Base-by-base conservation (phyloP, 2,797 vertebrate genomes). In the Falco biarmicus region DNA sequence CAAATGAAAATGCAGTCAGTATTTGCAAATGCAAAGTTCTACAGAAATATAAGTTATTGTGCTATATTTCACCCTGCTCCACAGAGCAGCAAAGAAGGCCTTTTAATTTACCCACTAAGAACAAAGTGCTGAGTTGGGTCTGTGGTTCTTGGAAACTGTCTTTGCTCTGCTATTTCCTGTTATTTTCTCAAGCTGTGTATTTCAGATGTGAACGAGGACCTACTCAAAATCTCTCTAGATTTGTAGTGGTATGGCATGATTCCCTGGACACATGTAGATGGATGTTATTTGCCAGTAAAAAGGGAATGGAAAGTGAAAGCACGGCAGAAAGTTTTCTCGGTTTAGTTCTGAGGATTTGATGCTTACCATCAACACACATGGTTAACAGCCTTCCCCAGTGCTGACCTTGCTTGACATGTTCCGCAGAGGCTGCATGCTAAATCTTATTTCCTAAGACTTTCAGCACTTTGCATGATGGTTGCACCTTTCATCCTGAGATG, bases 151-250 rank as follows among this genome's bases (percentile, higher is more conserved):
- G 81, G 93, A 95, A 94, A 64, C 78, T 1, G 0, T 43, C 74
- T 89, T 91, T 76, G 73, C 70, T 88, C 53, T 73, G 75, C 77
- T 51, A n/a, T 82, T 97, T 95, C 96, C 94, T 93, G 77, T 95
- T 89, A 12, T 60, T 91, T 93, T 76, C 84, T 92, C 60, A 77
- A 57, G 45, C 45, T 77, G 53, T 41, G 28, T 47, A 19, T 68
- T 77, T 85, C 81, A 83, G 70, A 68, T 60, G 59, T 60, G 59
- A 88, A 54, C 0, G 0, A 28, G 76, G 43, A 60, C 59, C 51
- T 68, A n/a, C 75, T 45, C n/a, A 53, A 45, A 74, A 71, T 51
- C 41, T 61, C 69, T 73, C 47, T 15, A 2, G 16, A 19, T 54
- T 59, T 57, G 45, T 17, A 64, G 77, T 7, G 13, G 28, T 11